Conservation (phyloP, 2,113 vertebrate genomes). For the Lasiurus cinereus region DNA sequence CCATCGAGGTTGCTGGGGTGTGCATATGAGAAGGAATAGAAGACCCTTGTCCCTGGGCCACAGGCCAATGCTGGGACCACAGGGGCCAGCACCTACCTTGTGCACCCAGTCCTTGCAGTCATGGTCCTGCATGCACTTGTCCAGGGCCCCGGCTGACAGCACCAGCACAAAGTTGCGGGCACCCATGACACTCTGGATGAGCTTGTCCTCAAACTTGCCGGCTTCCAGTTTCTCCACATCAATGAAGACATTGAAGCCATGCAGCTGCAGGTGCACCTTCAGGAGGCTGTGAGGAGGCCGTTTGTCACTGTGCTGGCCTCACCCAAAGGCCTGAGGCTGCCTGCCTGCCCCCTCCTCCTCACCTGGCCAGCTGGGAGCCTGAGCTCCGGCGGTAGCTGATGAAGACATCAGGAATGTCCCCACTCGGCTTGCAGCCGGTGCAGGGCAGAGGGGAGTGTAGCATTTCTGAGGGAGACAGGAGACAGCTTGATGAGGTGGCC, state of each 20-base stretch:
- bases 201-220: constrained; percentile 96
- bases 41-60: background rate
- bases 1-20: background rate
- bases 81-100: constrained; percentile 89
- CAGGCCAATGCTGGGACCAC: background rate
- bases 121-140: constrained; percentile 96
- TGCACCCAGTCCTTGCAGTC: constrained; percentile 98
- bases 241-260: constrained; percentile 97
- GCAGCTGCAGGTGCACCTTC: constrained; percentile 98
- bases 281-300: constrained; percentile 89
- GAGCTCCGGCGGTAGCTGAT: constrained; percentile 97
- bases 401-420: constrained; percentile 94
- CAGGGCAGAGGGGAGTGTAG: constrained; percentile 89
- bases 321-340: background rate
- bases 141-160: constrained; percentile 92
- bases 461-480: constrained; percentile 83
- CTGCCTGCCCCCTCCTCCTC: constrained; percentile 2
- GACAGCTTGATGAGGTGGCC: background rate
- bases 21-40: background rate
- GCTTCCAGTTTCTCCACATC: constrained; percentile 99
- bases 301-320: background rate
- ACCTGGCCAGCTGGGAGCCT: constrained; percentile 98
- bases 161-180: constrained; percentile 97
- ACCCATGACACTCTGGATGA: constrained; percentile 93
- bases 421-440: constrained; percentile 85